phyloP scores from a whole-genome alignment of 2,797 vertebrate species.

The Periophthalmus magnuspinnatus region DNA sequence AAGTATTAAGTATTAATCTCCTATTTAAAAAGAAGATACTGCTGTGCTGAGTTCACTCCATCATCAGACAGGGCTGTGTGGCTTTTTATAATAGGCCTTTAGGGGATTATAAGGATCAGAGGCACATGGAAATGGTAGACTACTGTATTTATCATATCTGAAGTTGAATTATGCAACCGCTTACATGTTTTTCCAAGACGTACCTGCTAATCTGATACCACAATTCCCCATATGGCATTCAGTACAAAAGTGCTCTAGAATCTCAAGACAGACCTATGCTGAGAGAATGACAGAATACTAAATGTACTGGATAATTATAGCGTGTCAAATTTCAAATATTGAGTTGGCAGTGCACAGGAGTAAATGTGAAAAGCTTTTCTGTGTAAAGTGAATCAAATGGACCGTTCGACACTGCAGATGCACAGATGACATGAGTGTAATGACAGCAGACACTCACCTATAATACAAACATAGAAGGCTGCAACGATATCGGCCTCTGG shows the following conservation, averaged over 20 bases:
- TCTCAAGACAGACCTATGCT: neutral
- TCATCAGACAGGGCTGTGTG: too few relatives aligned
- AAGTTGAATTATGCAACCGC: neutral
- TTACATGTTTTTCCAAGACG: neutral
- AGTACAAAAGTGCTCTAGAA: neutral
- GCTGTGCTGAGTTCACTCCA: neutral
- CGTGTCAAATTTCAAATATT: too few relatives aligned
- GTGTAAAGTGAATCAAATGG: too few relatives aligned
- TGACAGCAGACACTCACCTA: slow-evolving; percentile 78
- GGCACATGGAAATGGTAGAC: neutral
- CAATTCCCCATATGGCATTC: neutral
- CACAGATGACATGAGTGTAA: neutral
- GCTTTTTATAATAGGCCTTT: neutral
- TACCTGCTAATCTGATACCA: too few relatives aligned
- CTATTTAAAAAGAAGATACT: too few relatives aligned
- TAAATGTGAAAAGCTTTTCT: too few relatives aligned
- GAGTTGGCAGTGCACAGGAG: too few relatives aligned
- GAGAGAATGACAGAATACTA: too few relatives aligned
- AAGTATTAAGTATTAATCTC: too few relatives aligned
- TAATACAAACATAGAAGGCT: slow-evolving; percentile 87
- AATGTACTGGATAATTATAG: too few relatives aligned
- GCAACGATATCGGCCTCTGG: slow-evolving; percentile 88
- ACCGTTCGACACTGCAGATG: too few relatives aligned
- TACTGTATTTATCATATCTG: neutral
- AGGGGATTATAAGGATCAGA: neutral